phyloP scores from a whole-genome alignment of 2,888 invertebrate genomes.

The Malacosoma neustria region DNA sequence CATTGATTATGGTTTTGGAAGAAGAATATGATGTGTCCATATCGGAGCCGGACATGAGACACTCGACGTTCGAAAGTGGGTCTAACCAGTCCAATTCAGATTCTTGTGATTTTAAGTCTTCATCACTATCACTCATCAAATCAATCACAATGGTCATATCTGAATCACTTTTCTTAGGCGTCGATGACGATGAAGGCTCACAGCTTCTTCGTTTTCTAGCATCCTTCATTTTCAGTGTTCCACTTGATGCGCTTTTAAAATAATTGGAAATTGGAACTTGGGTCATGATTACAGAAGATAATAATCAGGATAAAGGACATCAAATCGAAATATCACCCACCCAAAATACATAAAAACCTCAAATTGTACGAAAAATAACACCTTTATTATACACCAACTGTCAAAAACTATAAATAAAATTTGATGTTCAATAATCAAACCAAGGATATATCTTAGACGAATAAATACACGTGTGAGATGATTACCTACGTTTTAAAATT shows the following conservation, averaged over 20 bases:
- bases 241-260: constrained; percentile 24
- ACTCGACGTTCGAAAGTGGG: neutral
- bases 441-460: too few species aligned
- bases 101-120: constrained; percentile 6
- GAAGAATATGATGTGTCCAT: neutral
- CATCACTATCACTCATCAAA: constrained; percentile 39
- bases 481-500: too few species aligned
- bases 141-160: constrained; percentile 19
- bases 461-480: too few species aligned
- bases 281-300: neutral
- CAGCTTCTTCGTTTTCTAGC: constrained; percentile 21
- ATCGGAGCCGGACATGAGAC: neutral
- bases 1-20: constrained; percentile 9
- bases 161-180: constrained; percentile 18
- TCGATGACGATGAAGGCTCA: constrained; percentile 24
- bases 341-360: too few species aligned
- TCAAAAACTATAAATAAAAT: neutral
- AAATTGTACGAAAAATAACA: constrained; percentile 8
- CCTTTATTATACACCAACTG: neutral
- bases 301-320: neutral
- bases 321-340: too few species aligned
- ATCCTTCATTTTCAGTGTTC: constrained; percentile 7
- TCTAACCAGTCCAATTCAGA: neutral
- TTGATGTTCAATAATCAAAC: too few species aligned
- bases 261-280: constrained; percentile 3